Conservation (phyloP, 2,888 invertebrate genomes). For the Mimumesa dahlbomi region DNA sequence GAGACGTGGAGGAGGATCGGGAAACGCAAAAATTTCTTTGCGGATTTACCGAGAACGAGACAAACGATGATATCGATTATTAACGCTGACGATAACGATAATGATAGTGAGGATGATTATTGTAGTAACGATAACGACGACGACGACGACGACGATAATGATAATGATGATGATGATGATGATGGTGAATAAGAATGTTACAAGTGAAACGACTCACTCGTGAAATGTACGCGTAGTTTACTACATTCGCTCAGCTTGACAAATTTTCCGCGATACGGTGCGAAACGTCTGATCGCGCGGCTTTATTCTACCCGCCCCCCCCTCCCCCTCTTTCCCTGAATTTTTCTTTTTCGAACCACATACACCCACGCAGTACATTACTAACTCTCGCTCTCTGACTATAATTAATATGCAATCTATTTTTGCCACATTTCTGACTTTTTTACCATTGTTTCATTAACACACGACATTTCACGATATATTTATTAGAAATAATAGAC, state of each 20-base stretch:
- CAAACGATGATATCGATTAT: constrained; percentile 28
- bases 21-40: too few relatives aligned
- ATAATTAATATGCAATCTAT: constrained; percentile 19
- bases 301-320: constrained; percentile 53
- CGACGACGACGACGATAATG: constrained; percentile 25
- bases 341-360: constrained; percentile 4
- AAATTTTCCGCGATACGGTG: constrained; percentile 48
- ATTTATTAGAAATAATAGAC: not conserved
- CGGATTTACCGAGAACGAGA: constrained; percentile 22
- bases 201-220: constrained; percentile 45
- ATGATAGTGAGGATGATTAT: constrained; percentile 29
- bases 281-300: constrained; percentile 54
- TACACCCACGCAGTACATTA: not conserved
- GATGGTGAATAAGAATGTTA: constrained; percentile 34
- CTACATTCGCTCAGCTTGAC: constrained; percentile 61
- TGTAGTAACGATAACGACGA: constrained; percentile 7
- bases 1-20: not conserved
- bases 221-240: constrained; percentile 60
- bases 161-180: constrained; percentile 25
- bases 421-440: constrained; percentile 18
- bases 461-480: constrained; percentile 4
- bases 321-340: constrained; percentile 36
- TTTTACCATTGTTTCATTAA: constrained; percentile 30
- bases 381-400: constrained; percentile 6
- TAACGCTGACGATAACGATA: constrained; percentile 29